Conservation (phyloP, 35 echinoderm and acorn worm species). For the Apostichopus japonicus region DNA sequence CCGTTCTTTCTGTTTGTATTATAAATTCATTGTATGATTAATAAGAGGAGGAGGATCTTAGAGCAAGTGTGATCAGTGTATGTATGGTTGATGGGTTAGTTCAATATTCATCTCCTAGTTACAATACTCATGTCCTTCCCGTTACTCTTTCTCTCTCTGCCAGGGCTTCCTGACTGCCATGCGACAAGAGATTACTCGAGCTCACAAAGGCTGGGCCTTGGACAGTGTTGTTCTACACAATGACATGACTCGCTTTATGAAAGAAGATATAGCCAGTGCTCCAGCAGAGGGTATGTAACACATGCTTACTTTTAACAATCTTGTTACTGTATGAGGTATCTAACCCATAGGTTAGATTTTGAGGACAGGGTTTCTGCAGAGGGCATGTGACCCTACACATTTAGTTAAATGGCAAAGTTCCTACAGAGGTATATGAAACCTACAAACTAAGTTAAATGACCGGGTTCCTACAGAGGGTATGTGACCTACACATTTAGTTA, state of each 20-base stretch:
- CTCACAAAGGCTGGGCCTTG: slow-evolving; percentile 98
- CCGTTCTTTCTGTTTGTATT: background rate
- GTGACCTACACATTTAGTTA: no score
- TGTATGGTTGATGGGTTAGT: background rate
- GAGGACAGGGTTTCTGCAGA: no score
- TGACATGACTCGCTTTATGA: slow-evolving; percentile 91
- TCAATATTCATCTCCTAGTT: no score
- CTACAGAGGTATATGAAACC: no score
- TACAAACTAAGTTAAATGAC: no score
- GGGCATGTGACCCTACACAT: no score
- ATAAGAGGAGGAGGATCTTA: background rate
- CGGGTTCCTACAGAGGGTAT: no score
- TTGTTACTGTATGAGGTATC: background rate
- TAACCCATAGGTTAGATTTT: no score
- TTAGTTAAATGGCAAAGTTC: no score
- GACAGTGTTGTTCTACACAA: slow-evolving; percentile 98
- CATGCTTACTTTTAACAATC: background rate
- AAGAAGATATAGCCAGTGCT: slow-evolving; percentile 86
- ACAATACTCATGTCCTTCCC: no score
- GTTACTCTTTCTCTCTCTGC: no score
- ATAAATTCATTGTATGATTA: background rate
- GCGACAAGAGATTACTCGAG: slow-evolving; percentile 97
- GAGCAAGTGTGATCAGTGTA: background rate
- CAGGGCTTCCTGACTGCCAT: slow-evolving; percentile 98
- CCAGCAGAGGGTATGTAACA: slow-evolving; percentile 82